A percentile compares a stretch with the other conserved stretches of the same genome.
Evolutionary conservation across 2,113 vertebrate species (phyloP).

Genomic region (Cavia porcellus): DNA sequence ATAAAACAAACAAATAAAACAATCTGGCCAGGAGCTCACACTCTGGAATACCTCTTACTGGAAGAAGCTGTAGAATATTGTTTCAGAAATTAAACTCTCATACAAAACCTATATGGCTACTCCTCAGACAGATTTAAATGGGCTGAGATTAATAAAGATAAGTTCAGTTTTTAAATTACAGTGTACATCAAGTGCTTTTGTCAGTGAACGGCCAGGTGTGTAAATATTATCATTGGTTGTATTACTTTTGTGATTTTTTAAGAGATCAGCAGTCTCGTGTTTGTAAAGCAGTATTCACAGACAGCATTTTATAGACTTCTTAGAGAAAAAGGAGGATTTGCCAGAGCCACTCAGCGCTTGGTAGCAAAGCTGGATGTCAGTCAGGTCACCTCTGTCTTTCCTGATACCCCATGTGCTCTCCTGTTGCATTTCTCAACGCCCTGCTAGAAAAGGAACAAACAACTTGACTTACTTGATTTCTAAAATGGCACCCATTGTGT

Average conservation of each 20-base stretch:
- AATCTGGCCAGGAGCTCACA: rapidly evolving
- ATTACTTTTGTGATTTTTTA: not conserved
- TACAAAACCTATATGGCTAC: not conserved
- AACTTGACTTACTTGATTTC: not conserved
- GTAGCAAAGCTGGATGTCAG: not conserved
- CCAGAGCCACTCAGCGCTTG: not conserved
- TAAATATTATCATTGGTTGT: not conserved
- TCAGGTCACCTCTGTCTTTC: not conserved
- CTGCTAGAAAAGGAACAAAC: not conserved
- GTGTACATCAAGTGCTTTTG: not conserved
- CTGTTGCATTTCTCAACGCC: too few relatives aligned
- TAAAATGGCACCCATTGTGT: not conserved
- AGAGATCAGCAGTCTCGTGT: not conserved
- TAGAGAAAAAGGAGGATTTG: not conserved
- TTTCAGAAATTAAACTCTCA: not conserved
- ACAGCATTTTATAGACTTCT: not conserved
- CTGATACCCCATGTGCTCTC: rapidly evolving
- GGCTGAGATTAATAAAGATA: not conserved
- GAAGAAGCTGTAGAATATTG: not conserved
- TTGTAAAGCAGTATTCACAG: not conserved
- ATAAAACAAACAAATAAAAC: not conserved
- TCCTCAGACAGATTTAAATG: not conserved
- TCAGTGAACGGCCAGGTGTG: not conserved
- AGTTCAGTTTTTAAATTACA: not conserved
- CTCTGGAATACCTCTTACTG: not conserved